These are phyloP conservation scores for Elaphurus davidianus DNA, from an alignment of 2,113 vertebrate genomes.

Conservation along the genomic window DNA sequence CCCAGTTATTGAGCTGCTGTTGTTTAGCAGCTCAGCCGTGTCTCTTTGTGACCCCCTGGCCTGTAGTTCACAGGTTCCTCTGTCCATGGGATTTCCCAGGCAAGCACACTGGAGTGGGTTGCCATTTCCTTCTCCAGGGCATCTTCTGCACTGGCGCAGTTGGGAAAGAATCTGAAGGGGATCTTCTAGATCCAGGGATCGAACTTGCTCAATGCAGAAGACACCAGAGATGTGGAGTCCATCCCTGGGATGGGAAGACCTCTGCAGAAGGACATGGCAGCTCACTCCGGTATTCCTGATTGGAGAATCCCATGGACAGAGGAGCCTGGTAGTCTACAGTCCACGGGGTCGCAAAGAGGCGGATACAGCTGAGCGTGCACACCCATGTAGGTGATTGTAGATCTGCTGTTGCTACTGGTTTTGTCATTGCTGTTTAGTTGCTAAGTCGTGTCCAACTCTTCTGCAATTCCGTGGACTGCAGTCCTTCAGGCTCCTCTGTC, in stretches of 20 bases:
- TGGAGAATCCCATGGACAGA: neutral
- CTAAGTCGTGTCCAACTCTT: neutral
- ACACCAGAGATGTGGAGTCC: neutral
- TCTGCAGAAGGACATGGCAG: neutral
- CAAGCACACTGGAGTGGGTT: neutral
- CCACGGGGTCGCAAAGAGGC: rapidly evolving
- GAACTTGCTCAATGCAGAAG: neutral
- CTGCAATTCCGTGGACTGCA: neutral
- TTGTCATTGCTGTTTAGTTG: neutral
- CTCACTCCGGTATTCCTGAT: neutral
- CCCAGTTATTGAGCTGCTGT: neutral
- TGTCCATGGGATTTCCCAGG: neutral
- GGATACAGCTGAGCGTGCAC: neutral
- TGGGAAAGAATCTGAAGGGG: neutral
- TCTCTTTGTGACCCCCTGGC: neutral
- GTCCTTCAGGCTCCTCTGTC: neutral
- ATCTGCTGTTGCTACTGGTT: neutral
- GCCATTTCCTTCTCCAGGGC: neutral
- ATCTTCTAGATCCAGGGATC: neutral
- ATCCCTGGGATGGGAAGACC: neutral
- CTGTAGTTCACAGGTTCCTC: neutral
- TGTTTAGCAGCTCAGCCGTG: neutral
- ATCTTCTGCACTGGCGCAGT: rapidly evolving
- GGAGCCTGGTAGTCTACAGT: neutral
- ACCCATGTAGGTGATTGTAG: neutral